A percentile compares a stretch with the other conserved stretches of the same genome.
Evolutionary conservation across 1,140 invertebrate species (phyloP).

Genomic region (Bombus soroeensis): DNA sequence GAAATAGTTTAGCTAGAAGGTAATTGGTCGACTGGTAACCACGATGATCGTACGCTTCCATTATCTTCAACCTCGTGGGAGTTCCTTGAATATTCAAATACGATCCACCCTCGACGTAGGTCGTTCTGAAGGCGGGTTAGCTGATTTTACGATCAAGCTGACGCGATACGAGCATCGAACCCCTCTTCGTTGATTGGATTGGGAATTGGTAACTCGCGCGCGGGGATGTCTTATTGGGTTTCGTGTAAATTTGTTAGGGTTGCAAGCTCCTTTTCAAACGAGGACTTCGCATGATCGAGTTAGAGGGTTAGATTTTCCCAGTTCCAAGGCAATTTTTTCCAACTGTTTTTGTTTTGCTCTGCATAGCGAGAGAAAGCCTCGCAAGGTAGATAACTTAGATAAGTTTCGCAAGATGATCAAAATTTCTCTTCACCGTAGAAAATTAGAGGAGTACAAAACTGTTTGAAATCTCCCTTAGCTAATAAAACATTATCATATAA

Average conservation of each 20-base stretch:
- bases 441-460: too few relatives aligned
- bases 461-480: too few relatives aligned
- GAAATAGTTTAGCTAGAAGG: background rate
- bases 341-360: too few relatives aligned
- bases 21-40: slow-evolving; percentile 32
- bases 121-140: background rate
- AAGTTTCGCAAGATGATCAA: too few relatives aligned
- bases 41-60: background rate
- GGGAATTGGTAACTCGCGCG: too few relatives aligned
- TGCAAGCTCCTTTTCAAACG: background rate
- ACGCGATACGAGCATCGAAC: background rate
- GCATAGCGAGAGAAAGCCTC: too few relatives aligned
- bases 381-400: too few relatives aligned
- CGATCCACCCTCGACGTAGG: slow-evolving; percentile 22
- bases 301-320: background rate
- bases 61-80: slow-evolving; percentile 43
- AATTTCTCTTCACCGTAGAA: too few relatives aligned
- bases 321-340: background rate
- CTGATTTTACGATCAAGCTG: slow-evolving; percentile 26
- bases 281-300: too few relatives aligned
- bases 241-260: background rate
- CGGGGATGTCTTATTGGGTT: background rate
- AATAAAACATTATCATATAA: too few relatives aligned
- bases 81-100: slow-evolving; percentile 56
- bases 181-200: background rate